Evolutionary conservation across 2,797 vertebrate species (phyloP).

Genomic region (Etheostoma perlongum): DNA sequence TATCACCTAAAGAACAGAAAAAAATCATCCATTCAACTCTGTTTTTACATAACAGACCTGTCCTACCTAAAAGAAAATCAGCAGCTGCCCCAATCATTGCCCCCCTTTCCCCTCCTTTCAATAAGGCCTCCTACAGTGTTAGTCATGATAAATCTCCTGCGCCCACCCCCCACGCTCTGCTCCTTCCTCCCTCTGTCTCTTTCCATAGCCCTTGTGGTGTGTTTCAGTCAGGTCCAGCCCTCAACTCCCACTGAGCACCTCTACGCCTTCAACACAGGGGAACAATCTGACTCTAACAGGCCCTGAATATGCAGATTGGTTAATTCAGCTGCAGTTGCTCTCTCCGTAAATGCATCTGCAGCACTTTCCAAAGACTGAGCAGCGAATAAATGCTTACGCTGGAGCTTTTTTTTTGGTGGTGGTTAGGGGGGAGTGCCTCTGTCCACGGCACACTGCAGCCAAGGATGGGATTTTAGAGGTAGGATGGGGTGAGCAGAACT

Average conservation of each 20-base stretch:
- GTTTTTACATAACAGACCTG: conserved; percentile 72
- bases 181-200: conserved; percentile 25
- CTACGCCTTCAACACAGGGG: conserved; percentile 67
- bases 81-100: conserved; percentile 60
- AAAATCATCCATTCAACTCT: conserved; percentile 43
- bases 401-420: conserved; percentile 65
- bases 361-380: conserved; percentile 85
- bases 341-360: conserved; percentile 85
- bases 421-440: conserved; percentile 62
- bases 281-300: conserved; percentile 70
- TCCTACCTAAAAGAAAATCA: conserved; percentile 65
- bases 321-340: conserved; percentile 86
- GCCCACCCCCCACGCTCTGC: conserved; percentile 37
- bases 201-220: conserved; percentile 47
- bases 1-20: conserved; percentile 56
- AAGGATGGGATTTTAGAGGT: conserved; percentile 71
- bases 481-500: conserved; percentile 64
- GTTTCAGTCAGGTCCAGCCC: conserved; percentile 53
- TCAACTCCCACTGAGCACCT: conserved; percentile 44
- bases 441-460: conserved; percentile 72
- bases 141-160: conserved; percentile 73
- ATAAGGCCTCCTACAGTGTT: conserved; percentile 57
- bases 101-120: conserved; percentile 35
- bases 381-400: conserved; percentile 84
- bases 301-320: conserved; percentile 85